phyloP scores from a whole-genome alignment of 37 sponge, comb jelly and placozoan genomes.

The Petrosia ficiformis region DNA sequence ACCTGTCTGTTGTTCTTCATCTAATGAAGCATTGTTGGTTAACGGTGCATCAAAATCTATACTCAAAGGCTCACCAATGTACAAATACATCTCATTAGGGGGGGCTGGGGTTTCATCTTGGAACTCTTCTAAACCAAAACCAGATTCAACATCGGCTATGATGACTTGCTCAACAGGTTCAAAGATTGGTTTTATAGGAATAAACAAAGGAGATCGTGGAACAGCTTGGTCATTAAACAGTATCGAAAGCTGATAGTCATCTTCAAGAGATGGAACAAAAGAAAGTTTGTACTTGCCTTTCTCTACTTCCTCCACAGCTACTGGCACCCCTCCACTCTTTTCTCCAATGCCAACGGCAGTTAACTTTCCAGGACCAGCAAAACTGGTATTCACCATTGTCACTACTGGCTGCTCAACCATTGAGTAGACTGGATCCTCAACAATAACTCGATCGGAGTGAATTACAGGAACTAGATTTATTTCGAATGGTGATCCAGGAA shows the following conservation, averaged over 20 bases:
- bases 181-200: slow-evolving; percentile 16
- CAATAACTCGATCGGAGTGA: slow-evolving; percentile 33
- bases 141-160: slow-evolving; percentile 13
- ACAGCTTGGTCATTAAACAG: slow-evolving; percentile 36
- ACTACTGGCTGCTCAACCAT: slow-evolving; percentile 31
- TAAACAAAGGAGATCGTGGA: slow-evolving; percentile 48
- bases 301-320: slow-evolving; percentile 20
- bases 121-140: not conserved
- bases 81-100: not conserved
- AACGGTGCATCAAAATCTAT: slow-evolving; percentile 15
- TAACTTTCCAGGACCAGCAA: slow-evolving; percentile 60
- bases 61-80: slow-evolving; percentile 37
- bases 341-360: slow-evolving; percentile 46
- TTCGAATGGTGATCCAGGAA: slow-evolving; percentile 67
- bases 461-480: slow-evolving; percentile 47
- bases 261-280: slow-evolving; percentile 45
- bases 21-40: slow-evolving; percentile 9
- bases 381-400: slow-evolving; percentile 20
- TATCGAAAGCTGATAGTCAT: slow-evolving; percentile 41
- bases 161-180: slow-evolving; percentile 9
- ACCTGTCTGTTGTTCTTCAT: not conserved
- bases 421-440: slow-evolving; percentile 25
- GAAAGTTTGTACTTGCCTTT: slow-evolving; percentile 11
- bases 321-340: slow-evolving; percentile 11
- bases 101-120: slow-evolving; percentile 11